Percentiles rank a stretch among this genome's conserved stretches.
phyloP scores from a whole-genome alignment of 2,113 vertebrate species.

The Pseudorasbora parva region DNA sequence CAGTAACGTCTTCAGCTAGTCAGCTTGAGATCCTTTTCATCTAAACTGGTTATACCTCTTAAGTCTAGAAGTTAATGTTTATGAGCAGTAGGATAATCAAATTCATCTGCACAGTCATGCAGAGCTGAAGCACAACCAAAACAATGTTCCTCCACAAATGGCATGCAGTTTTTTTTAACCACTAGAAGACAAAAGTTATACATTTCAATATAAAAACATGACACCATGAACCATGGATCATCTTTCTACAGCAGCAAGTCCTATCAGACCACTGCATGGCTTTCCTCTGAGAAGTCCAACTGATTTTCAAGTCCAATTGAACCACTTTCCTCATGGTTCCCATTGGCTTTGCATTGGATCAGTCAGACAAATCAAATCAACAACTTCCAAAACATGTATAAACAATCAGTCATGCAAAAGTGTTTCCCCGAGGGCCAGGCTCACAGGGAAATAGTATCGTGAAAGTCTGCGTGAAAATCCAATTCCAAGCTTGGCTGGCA shows the following conservation, averaged over 20 bases:
- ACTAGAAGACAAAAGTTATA: too few species aligned
- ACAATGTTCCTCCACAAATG: too few species aligned
- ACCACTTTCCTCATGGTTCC: not conserved
- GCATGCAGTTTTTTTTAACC: too few species aligned
- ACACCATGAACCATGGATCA: not conserved
- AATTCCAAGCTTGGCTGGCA: constrained; percentile 15
- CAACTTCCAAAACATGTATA: not conserved
- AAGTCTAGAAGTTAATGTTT: too few species aligned
- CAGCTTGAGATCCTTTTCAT: too few species aligned
- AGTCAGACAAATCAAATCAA: constrained; percentile 8
- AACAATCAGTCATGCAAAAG: not conserved
- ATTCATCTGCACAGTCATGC: too few species aligned
- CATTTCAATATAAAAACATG: not conserved
- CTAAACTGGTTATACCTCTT: too few species aligned
- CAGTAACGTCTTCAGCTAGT: too few species aligned
- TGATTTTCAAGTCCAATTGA: not conserved
- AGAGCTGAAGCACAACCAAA: too few species aligned
- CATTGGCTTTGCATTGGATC: not conserved
- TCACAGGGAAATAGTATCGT: not conserved
- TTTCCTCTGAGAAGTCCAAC: not conserved
- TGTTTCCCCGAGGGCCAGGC: not conserved
- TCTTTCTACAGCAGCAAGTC: not conserved
- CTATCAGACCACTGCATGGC: not conserved
- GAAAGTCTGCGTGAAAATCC: constrained; percentile 28
- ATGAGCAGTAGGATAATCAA: too few species aligned